phyloP scores from a whole-genome alignment of 2,888 invertebrate species.

The Gastracanthus pulcherrimus region DNA sequence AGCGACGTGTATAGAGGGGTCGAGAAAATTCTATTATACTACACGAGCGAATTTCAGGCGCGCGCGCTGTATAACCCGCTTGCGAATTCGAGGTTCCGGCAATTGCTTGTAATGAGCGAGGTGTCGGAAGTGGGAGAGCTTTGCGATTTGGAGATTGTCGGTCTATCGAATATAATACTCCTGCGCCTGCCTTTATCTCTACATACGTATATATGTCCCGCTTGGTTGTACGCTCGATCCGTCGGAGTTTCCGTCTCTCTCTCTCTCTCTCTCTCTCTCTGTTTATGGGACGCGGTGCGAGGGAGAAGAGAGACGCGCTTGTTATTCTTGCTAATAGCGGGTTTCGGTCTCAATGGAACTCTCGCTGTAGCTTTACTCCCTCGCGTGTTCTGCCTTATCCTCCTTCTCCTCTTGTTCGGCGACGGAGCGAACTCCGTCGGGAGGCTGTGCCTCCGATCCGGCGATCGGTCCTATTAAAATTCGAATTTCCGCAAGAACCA shows the following conservation, averaged over 20 bases:
- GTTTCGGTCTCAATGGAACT: slow-evolving; percentile 48
- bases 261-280: slow-evolving; percentile 7
- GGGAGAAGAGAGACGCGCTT: slow-evolving; percentile 24
- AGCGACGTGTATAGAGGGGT: background rate
- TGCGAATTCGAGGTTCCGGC: background rate
- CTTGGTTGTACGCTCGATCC: too few species aligned
- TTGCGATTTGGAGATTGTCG: slow-evolving; percentile 34
- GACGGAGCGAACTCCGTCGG: too few species aligned
- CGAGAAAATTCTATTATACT: too few species aligned
- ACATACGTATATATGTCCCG: too few species aligned
- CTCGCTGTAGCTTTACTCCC: background rate
- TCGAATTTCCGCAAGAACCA: slow-evolving; percentile 36
- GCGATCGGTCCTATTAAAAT: slow-evolving; percentile 28
- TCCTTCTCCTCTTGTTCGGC: background rate
- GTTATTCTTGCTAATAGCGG: slow-evolving; percentile 55
- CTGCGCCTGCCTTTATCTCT: too few species aligned
- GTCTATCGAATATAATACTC: slow-evolving; percentile 17
- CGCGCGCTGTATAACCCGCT: too few species aligned
- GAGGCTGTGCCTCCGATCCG: slow-evolving; percentile 26
- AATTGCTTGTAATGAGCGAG: too few species aligned
- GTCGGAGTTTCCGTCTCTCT: too few species aligned
- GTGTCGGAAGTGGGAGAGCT: background rate
- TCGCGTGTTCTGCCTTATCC: background rate
- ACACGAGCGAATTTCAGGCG: too few species aligned
- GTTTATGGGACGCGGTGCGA: slow-evolving; percentile 46